These are phyloP conservation scores for Lepidurus apus DNA, from an alignment of 1,140 invertebrate genomes.

Conservation along the genomic window DNA sequence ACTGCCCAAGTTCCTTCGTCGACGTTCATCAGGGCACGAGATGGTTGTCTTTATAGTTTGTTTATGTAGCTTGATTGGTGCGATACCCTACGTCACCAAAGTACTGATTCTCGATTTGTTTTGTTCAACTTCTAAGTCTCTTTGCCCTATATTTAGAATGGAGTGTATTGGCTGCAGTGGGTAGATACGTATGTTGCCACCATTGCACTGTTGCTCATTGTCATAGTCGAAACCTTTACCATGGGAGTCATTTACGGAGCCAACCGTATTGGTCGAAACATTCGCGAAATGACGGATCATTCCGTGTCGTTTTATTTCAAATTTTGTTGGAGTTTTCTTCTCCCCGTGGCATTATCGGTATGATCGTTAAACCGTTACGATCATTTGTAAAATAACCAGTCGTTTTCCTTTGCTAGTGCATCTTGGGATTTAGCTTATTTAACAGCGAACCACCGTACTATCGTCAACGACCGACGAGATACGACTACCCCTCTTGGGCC, in stretches of 20 bases:
- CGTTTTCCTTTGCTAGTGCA: slow-evolving; percentile 12
- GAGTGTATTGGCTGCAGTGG: slow-evolving; percentile 30
- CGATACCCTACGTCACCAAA: slow-evolving; percentile 33
- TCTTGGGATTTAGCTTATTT: slow-evolving; percentile 27
- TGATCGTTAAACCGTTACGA: background rate
- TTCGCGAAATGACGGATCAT: slow-evolving; percentile 34
- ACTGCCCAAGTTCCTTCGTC: background rate
- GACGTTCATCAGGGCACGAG: slow-evolving; percentile 20
- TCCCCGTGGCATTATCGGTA: slow-evolving; percentile 26
- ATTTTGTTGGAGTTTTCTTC: slow-evolving; percentile 29
- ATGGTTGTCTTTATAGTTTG: slow-evolving; percentile 28
- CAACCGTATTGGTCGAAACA: slow-evolving; percentile 28
- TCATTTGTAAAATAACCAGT: background rate
- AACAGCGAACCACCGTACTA: slow-evolving; percentile 19
- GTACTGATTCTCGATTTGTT: background rate
- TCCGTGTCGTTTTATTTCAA: slow-evolving; percentile 22
- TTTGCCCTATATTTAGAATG: slow-evolving; percentile 2
- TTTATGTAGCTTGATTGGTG: slow-evolving; percentile 26
- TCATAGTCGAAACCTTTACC: slow-evolving; percentile 12
- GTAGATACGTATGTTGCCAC: slow-evolving; percentile 31
- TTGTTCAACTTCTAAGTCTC: background rate
- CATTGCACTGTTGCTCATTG: slow-evolving; percentile 26
- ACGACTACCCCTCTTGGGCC: slow-evolving; percentile 30
- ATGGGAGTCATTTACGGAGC: slow-evolving; percentile 29
- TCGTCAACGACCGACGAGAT: slow-evolving; percentile 23